Evolutionary conservation across 2,113 vertebrate genomes (phyloP).

Genomic region (Gavialis gangeticus): DNA sequence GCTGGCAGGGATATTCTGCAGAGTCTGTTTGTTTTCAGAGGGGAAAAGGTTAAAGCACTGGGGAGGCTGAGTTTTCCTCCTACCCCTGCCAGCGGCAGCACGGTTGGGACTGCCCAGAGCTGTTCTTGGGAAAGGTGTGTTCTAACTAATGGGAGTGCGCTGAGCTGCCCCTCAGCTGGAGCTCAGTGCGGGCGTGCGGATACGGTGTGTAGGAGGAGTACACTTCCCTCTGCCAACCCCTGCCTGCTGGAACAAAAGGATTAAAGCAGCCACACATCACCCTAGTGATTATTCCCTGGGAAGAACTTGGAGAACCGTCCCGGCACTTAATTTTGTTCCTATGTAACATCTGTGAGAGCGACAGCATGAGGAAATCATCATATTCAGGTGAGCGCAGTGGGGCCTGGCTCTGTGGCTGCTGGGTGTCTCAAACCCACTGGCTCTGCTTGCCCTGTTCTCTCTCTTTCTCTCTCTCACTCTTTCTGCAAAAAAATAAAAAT

Average conservation of each 20-base stretch:
- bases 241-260: neutral
- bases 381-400: slow-evolving; percentile 66
- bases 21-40: neutral
- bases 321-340: neutral
- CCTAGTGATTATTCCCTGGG: neutral
- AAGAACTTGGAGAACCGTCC: neutral
- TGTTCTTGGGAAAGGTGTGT: slow-evolving; percentile 53
- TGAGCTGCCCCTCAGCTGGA: slow-evolving; percentile 1
- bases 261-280: neutral
- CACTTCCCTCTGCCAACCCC: neutral
- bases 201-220: neutral
- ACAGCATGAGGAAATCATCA: slow-evolving; percentile 71
- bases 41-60: neutral
- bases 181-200: neutral
- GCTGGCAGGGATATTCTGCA: neutral
- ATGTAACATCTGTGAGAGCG: slow-evolving; percentile 30
- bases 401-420: neutral
- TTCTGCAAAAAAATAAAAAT: neutral
- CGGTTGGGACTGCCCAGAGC: slow-evolving; percentile 55
- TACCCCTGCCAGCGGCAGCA: slow-evolving; percentile 10
- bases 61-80: slow-evolving; percentile 7
- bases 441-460: neutral
- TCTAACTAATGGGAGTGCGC: neutral
- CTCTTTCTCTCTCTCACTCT: neutral
- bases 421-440: neutral